Evolutionary conservation across 2,797 vertebrate species (phyloP), one percentile per base, ranked within the genome.

Genomic region (Scomberomorus guttatus): DNA sequence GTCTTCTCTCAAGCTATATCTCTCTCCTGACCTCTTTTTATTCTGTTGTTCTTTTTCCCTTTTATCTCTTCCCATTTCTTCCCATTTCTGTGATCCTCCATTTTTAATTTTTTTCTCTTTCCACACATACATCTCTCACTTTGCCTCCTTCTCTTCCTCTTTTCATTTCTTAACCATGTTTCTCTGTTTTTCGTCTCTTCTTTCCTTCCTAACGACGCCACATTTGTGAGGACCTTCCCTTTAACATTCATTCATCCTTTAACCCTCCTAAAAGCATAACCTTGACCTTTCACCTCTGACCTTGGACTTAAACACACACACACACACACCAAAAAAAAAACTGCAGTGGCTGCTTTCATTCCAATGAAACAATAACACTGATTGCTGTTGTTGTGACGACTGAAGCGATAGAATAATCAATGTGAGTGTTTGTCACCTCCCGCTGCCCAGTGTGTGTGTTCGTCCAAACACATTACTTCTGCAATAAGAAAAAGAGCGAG

Each of bases 311-410:
- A 11, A 10, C 2, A 11, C 11, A 75, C 56, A 55, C 56, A 72
- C 66, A 54, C 24, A 68, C 66, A 42, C 63, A 59, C 79, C 24
- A 71, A 39, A 48, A 37, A 20, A 55, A 39, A 72, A 39, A 42
- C 6, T 15, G 62, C 50, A 34, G 70, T 3, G 58, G 60, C 84
- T 61, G 88, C 90, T 92, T 90, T 92, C 86, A 84, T 83, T 91
- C 80, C 90, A 83, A 90, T 91, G 89, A 93, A 93, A 93, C 90
- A 90, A 93, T 93, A 92, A 92, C 87, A 87, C 90, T 91, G 91
- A 94, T 94, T 92, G 91, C 90, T 91, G 91, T 90, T 89, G 90
- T 91, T 80, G 86, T 87, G 92, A 92, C 80, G 81, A 91, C 86
- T 83, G 87, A 88, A 88, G 89, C 77, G 88, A 89, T 77, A 61